Evolutionary conservation across 64 coral and sea anemone species (phyloP), one percentile per base, ranked within the genome.

Genomic region (Astreopora myriophthalma): DNA sequence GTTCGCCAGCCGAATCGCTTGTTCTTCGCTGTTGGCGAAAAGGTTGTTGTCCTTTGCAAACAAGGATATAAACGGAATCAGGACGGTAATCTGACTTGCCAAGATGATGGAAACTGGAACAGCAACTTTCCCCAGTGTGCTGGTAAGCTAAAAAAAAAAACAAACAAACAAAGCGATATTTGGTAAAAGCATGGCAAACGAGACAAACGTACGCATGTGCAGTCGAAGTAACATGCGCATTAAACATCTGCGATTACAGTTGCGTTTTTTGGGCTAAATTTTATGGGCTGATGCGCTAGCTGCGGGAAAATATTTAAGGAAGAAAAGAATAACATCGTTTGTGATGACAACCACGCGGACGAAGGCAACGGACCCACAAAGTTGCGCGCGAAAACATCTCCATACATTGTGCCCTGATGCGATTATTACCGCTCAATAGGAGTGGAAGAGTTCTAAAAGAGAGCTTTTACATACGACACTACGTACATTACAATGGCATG

Each of bases 11-110:
- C 90, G 4, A 35, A 92, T 65, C 67, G 10, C 28, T 42, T 29
- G 69, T 92, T 92, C 57, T 92, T 86, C 49, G 67, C 48, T 12
- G 90, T 76, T 40, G 90, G 80, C 13, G 70, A 65, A 27, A 55
- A 71, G 32, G 80, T 74, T 22, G n/a, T 31, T 20, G 24, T 92
- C 23, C 51, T 22, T 13, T 92, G 90, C 64, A 66, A 85, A 31
- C 40, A n/a, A 22, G 90, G 90, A 20, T 92, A 63, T 76, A 13
- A 73, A 27, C 75, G 31, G 17, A 67, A 73, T 65, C 90, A 36
- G 17, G 51, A 42, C 70, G 35, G 44, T 8, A 92, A 92, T 69
- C 63, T 92, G 3, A 85, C 90, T 46, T 92, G 90, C 40, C 22
- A 28, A 2, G 30, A 40, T 23, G 51, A 61, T 65, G 90, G 90